phyloP scores from a whole-genome alignment of 2,113 vertebrate genomes.

The Tylochromis polylepis region DNA sequence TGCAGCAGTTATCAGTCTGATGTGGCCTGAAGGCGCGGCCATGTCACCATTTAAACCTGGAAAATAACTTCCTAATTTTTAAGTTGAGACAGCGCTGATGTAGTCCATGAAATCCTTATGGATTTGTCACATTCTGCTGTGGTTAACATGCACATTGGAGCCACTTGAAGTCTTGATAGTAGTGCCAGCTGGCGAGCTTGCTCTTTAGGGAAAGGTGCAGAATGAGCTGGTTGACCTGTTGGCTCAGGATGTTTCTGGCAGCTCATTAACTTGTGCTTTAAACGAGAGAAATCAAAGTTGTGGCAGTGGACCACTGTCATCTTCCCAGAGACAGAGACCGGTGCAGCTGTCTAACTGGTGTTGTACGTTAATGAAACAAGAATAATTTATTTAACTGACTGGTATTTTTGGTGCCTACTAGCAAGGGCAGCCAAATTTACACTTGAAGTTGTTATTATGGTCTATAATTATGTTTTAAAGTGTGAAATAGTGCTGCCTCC shows the following conservation, averaged over 20 bases:
- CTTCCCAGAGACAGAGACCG: not conserved
- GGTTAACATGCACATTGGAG: not conserved
- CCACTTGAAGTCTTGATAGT: not conserved
- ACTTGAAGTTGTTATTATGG: not conserved
- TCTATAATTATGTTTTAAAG: not conserved
- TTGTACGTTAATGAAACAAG: not conserved
- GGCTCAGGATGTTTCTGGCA: not conserved
- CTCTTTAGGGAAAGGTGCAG: not conserved
- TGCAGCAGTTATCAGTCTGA: not conserved
- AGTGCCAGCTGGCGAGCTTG: not conserved
- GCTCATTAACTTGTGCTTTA: too few relatives aligned
- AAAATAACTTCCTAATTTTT: not conserved
- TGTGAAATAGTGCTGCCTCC: fast-evolving
- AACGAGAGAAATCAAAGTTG: too few relatives aligned
- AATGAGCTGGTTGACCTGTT: not conserved
- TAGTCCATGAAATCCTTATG: not conserved
- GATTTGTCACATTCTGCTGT: not conserved
- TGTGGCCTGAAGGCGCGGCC: not conserved
- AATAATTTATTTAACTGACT: not conserved
- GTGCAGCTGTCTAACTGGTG: not conserved
- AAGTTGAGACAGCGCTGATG: not conserved
- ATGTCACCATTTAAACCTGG: not conserved
- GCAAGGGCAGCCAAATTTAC: not conserved
- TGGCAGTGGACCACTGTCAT: not conserved
- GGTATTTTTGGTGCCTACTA: not conserved